Evolutionary conservation across 1,140 invertebrate genomes (phyloP).

Genomic region (Hypothenemus hampei): DNA sequence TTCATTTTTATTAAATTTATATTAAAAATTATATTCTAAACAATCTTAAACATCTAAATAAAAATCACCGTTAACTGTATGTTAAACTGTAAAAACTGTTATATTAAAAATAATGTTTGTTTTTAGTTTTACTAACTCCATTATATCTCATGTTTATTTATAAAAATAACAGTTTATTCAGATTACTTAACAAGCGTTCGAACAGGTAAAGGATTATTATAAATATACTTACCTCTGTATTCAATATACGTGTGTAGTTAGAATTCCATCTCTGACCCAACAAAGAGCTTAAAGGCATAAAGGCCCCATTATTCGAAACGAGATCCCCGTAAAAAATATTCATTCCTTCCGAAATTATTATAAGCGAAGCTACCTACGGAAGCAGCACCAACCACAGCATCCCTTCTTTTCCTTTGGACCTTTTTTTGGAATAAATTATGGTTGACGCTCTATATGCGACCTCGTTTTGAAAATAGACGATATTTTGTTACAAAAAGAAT

Average conservation of each 20-base stretch:
- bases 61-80: too few relatives aligned
- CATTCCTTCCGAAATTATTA: slow-evolving; percentile 26
- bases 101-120: too few relatives aligned
- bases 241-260: slow-evolving; percentile 15
- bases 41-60: too few relatives aligned
- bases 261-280: slow-evolving; percentile 8
- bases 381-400: too few relatives aligned
- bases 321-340: slow-evolving; percentile 28
- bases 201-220: too few relatives aligned
- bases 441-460: slow-evolving; percentile 1
- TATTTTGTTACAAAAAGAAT: slow-evolving; percentile 18
- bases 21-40: too few relatives aligned
- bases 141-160: too few relatives aligned
- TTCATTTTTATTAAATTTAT: too few relatives aligned
- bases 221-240: slow-evolving; percentile 16
- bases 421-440: slow-evolving; percentile 14
- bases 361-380: slow-evolving; percentile 14
- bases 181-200: too few relatives aligned
- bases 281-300: slow-evolving; percentile 19
- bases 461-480: slow-evolving; percentile 10
- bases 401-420: slow-evolving; percentile 17
- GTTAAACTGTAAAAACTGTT: too few relatives aligned
- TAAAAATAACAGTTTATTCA: too few relatives aligned
- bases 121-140: too few relatives aligned
- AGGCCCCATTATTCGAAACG: slow-evolving; percentile 22